These are phyloP conservation scores for Elymnias hypermnestra DNA, from an alignment of 1,140 invertebrate genomes.

Conservation along the genomic window DNA sequence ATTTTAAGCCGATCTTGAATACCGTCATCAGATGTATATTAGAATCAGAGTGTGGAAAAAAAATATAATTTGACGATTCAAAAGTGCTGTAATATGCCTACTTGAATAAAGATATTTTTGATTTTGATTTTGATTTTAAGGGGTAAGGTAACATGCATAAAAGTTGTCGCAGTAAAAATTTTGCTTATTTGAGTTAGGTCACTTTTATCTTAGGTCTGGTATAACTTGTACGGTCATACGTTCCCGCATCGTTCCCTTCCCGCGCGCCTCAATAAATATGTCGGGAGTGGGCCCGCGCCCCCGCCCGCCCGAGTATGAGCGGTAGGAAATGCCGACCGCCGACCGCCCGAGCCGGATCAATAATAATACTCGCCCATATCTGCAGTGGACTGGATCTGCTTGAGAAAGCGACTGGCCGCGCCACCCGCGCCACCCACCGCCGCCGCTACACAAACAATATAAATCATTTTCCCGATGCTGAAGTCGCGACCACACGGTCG, in stretches of 20 bases:
- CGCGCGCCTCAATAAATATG: constrained; percentile 64
- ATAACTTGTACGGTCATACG: constrained; percentile 55
- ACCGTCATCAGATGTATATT: too few species aligned
- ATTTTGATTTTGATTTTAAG: too few species aligned
- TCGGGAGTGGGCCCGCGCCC: constrained; percentile 45
- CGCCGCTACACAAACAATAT: constrained; percentile 70
- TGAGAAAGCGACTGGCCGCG: constrained; percentile 67
- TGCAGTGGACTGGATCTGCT: constrained; percentile 73
- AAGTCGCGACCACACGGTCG: constrained; percentile 44
- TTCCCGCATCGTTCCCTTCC: constrained; percentile 42
- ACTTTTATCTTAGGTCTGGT: background rate
- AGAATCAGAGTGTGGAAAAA: too few species aligned
- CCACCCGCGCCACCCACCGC: constrained; percentile 43
- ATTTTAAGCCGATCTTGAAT: too few species aligned
- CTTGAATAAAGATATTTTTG: too few species aligned
- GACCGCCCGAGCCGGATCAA: constrained; percentile 66
- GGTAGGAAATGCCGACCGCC: constrained; percentile 67
- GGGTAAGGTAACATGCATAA: too few species aligned
- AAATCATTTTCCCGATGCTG: constrained; percentile 69
- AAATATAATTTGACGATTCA: too few species aligned
- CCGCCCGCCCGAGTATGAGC: constrained; percentile 60
- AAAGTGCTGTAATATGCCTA: too few species aligned
- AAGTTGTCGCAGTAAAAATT: too few species aligned
- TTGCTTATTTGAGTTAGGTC: background rate
- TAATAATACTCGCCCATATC: constrained; percentile 75